Percentiles rank a stretch among this genome's conserved stretches.
phyloP scores from a whole-genome alignment of 2,113 vertebrate genomes.

The Verasper variegatus region DNA sequence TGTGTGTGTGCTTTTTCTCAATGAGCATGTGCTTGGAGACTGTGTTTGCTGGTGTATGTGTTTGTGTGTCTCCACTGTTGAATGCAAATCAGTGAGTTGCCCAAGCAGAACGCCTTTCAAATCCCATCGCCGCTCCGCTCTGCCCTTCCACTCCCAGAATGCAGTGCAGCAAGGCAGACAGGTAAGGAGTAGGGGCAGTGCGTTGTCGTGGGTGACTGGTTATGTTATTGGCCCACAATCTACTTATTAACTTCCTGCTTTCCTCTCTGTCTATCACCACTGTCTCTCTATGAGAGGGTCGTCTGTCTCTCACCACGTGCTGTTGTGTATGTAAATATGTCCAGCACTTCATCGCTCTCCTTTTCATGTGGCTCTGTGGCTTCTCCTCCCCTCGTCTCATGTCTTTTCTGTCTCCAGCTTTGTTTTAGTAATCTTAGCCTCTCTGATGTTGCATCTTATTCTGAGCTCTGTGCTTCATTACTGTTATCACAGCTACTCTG shows the following conservation, averaged over 20 bases:
- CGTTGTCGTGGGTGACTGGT: conserved; percentile 79
- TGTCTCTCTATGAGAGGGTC: conserved; percentile 42
- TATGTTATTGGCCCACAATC: conserved; percentile 81
- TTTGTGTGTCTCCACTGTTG: conserved; percentile 78
- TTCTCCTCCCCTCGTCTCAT: background rate
- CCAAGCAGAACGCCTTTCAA: conserved; percentile 80
- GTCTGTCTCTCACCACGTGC: conserved; percentile 46
- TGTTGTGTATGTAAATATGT: conserved; percentile 51
- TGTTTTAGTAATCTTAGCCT: conserved; percentile 6
- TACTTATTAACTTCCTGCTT: conserved; percentile 77
- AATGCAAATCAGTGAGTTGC: conserved; percentile 79
- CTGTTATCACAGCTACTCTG: conserved; percentile 22
- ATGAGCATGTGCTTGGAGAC: conserved; percentile 69
- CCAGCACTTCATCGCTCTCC: conserved; percentile 17
- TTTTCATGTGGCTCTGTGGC: conserved; percentile 10
- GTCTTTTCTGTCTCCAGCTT: conserved; percentile 5
- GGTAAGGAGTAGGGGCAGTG: conserved; percentile 68
- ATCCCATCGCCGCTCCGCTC: conserved; percentile 74
- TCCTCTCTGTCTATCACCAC: conserved; percentile 69
- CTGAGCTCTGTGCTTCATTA: conserved; percentile 25
- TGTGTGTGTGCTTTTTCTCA: conserved; percentile 7
- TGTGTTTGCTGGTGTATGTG: conserved; percentile 74
- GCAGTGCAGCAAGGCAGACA: conserved; percentile 69
- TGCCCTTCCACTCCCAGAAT: conserved; percentile 77
- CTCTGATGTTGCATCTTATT: conserved; percentile 21